Base-by-base conservation (phyloP, 2,113 vertebrate genomes). In the Crocuta crocuta region DNA sequence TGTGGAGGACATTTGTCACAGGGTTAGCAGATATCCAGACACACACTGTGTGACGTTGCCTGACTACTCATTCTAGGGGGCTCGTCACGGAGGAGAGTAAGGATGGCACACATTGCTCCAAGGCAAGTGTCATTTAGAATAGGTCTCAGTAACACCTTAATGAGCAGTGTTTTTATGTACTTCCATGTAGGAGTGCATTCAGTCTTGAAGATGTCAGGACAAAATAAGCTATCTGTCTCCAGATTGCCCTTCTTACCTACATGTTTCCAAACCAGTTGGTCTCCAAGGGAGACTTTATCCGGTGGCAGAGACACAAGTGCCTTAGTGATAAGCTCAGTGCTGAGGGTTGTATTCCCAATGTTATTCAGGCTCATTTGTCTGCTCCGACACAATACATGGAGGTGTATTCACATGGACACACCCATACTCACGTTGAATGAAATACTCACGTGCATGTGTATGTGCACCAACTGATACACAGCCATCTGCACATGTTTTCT, bases 151-250 rank as follows among this genome's bases (percentile, higher is more conserved):
- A 50, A 73, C 94, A 79, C 39, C 81, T 84, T 83, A 94, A 93
- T 91, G 82, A 91, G 82, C 85, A 89, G 1, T 74, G 83, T 76
- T 92, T 87, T 85, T 87, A 55, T 94, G 65, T 50, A 35, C 26
- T 39, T 94, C 10, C 39, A 65, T 7, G 7, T 58, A 76, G 83
- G 68, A 82, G 58, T 35, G 31, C 45, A 80, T 95, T 68, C 50
- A 3, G 16, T 79, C 28, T 89, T 73, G 82, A 48, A 92, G 73
- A 91, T 74, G 65, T n/a, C 53, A 85, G 78, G 53, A 73, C 73
- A 92, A 91, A 93, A 79, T 78, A 89, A 78, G 13, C 74, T 63
- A 3, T 70, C 9, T 53, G 12, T 71, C 82, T 65, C 43, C 31
- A 78, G 16, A 28, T 61, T 83, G 45, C 11, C 71, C 66, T 91